These are phyloP conservation scores for Eubasilissa splendida DNA, from an alignment of 2,888 invertebrate species.

Conservation along the genomic window DNA sequence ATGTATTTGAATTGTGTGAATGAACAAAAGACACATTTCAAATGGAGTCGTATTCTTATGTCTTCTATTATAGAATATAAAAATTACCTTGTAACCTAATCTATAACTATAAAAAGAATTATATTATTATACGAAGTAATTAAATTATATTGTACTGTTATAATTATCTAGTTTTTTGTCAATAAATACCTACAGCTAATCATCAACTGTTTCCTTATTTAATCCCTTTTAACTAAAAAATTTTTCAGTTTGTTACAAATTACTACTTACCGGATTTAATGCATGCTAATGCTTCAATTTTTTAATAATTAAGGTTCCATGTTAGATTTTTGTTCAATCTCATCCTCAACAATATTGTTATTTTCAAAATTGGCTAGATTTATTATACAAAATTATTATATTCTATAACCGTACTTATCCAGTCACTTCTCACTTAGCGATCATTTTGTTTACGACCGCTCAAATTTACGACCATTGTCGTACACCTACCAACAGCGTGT, in stretches of 20 bases:
- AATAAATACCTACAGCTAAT: slow-evolving; percentile 28
- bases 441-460: no score
- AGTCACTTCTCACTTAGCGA: no score
- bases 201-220: background rate
- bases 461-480: no score
- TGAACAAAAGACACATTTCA: slow-evolving; percentile 44
- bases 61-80: slow-evolving; percentile 41
- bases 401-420: no score
- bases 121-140: slow-evolving; percentile 9
- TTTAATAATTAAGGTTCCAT: no score
- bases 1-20: slow-evolving; percentile 42
- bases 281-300: no score
- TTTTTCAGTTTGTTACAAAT: background rate
- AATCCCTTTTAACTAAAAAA: background rate
- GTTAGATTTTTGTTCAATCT: no score
- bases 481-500: no score
- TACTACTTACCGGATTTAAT: no score
- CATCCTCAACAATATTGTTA: no score
- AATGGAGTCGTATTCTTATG: slow-evolving; percentile 58
- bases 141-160: slow-evolving; percentile 6
- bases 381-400: no score
- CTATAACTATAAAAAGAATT: background rate
- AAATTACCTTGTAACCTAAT: slow-evolving; percentile 2
- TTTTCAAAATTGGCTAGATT: no score
- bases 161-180: slow-evolving; percentile 33